Base-by-base conservation (phyloP, 2,113 vertebrate species). In the Ammodytes dubius region DNA sequence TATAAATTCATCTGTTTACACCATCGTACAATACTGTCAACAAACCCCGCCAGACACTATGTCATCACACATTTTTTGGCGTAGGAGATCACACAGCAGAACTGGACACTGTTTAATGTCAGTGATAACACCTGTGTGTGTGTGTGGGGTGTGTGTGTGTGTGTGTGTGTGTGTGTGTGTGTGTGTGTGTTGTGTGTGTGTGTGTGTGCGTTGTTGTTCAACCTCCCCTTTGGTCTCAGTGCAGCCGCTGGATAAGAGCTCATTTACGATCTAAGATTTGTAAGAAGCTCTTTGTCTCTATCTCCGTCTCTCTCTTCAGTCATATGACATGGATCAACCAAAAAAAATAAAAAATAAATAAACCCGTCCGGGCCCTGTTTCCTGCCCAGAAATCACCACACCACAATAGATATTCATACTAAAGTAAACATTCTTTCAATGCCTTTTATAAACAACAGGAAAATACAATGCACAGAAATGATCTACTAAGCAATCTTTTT, bases 321-420 rank as follows among this genome's bases (percentile, higher is more conserved):
- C 93, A 90, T 90, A 92, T 92, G 91, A 94, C 86, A 86, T 9
- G 57, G 52, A 85, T 79, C 82, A 86, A 83, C 87, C 79, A 84
- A 89, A 89, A 27, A 27, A 27, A 27, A 27, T 27, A 27, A 27
- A n/a, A n/a, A n/a, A n/a, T n/a, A n/a, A 27, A 27, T 27, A 27
- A 27, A 27, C 27, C 27, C 71, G 61, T 66, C 83, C 77, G 39
- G 86, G 70, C 81, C 71, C 75, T 3, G 66, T 67, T 90, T 92
- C 88, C 83, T 89, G 86, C 68, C 68, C 72, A 67, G 80, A 70
- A 77, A 83, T 85, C 68, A 56, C 76, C 40, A 19, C 35, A 47
- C 37, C 66, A 85, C 77, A 82, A 85, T 70, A 27, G 58, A 66
- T 63, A 81, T 77, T 78, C 70, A 79, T 17, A 37, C 56, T 9